phyloP scores from a whole-genome alignment of 2,888 invertebrate genomes.

The Dicyrtoma fusca region DNA sequence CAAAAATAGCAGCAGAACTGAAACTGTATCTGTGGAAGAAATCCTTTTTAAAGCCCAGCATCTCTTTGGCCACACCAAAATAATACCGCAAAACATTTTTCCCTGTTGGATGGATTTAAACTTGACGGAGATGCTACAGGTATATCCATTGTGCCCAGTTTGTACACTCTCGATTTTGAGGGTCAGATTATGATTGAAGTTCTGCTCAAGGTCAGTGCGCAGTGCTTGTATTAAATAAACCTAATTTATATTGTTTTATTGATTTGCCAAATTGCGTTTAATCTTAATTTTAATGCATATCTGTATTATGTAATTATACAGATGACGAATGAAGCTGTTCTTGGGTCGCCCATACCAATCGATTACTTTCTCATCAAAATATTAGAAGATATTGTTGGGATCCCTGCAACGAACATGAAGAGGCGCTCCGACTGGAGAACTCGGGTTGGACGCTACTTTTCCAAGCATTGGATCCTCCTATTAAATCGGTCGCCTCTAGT shows the following conservation, averaged over 20 bases:
- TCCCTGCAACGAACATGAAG: neutral
- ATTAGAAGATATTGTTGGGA: neutral
- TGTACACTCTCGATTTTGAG: slow-evolving; percentile 1
- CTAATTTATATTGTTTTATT: too few species aligned
- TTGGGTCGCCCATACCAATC: neutral
- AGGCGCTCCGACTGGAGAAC: neutral
- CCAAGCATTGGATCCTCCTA: neutral
- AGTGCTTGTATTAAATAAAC: too few species aligned
- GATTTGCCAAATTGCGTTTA: too few species aligned
- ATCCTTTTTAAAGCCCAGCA: neutral
- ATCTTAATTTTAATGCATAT: too few species aligned
- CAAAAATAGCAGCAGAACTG: too few species aligned
- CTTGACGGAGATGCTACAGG: neutral
- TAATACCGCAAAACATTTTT: neutral
- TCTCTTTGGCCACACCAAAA: neutral
- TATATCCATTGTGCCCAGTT: neutral
- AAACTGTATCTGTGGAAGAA: too few species aligned
- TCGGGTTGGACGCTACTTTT: neutral
- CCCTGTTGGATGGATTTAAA: slow-evolving; percentile 14
- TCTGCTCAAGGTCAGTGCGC: neutral
- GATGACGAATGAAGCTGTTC: too few species aligned
- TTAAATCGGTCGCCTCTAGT: neutral
- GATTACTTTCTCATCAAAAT: neutral
- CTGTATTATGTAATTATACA: too few species aligned
- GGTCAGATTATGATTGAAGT: slow-evolving; percentile 4